Percentiles rank a stretch among this genome's conserved stretches.
These are phyloP conservation scores for Aphelenchoides besseyi DNA, from an alignment of 1,140 invertebrate species.

Conservation along the genomic window DNA sequence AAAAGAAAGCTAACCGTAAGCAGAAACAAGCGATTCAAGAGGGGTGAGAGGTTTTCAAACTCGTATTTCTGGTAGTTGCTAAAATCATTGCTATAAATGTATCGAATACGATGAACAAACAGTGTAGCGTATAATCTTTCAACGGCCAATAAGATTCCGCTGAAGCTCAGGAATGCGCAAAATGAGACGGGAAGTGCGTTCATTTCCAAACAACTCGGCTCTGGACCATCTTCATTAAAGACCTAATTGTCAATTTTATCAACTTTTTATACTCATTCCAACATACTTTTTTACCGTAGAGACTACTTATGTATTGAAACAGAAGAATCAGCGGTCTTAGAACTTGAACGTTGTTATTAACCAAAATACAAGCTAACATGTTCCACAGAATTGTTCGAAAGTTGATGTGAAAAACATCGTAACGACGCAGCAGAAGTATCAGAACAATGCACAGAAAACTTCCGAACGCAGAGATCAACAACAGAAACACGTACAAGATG, in stretches of 20 bases:
- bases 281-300: too few species aligned
- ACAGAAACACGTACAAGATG: constrained; percentile 2
- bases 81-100: too few species aligned
- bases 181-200: constrained; percentile 17
- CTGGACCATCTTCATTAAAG: constrained; percentile 3
- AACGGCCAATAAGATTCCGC: constrained; percentile 18
- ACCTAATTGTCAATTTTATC: too few species aligned
- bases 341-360: constrained; percentile 21
- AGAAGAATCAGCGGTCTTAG: constrained; percentile 1
- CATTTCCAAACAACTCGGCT: constrained; percentile 13
- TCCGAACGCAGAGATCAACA: not conserved
- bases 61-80: constrained; percentile 27
- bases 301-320: not conserved
- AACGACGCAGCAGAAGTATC: constrained; percentile 19
- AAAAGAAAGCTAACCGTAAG: constrained; percentile 18
- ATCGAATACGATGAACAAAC: too few species aligned
- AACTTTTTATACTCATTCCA: too few species aligned
- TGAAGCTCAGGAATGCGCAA: constrained; percentile 18
- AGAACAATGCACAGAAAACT: constrained; percentile 8
- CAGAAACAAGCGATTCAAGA: constrained; percentile 11
- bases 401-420: constrained; percentile 26
- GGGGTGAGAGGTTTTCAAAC: constrained; percentile 21
- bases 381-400: constrained; percentile 31
- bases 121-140: constrained; percentile 26
- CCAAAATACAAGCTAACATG: constrained; percentile 16